Conservation (phyloP, 2,888 invertebrate genomes). For the Anaspis maculata region DNA sequence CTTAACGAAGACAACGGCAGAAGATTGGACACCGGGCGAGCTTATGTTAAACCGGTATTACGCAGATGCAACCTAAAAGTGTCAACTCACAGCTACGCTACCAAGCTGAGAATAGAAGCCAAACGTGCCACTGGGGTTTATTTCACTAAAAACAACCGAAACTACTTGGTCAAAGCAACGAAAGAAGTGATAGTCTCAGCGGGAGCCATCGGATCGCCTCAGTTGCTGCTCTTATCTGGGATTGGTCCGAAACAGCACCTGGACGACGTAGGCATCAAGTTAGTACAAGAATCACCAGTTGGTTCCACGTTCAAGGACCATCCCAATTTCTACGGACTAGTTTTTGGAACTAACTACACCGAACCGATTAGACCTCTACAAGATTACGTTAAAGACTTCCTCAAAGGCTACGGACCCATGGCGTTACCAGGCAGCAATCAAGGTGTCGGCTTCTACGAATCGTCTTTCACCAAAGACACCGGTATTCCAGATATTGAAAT, state of each 20-base stretch:
- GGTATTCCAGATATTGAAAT: background rate
- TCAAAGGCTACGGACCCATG: background rate
- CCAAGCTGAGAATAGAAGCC: constrained; percentile 50
- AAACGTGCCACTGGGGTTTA: constrained; percentile 58
- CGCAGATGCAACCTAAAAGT: constrained; percentile 58
- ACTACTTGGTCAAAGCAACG: constrained; percentile 47
- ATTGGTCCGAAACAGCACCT: constrained; percentile 59
- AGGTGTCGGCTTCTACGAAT: constrained; percentile 14
- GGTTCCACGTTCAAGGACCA: background rate
- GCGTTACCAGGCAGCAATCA: constrained; percentile 14
- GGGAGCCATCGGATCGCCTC: constrained; percentile 73
- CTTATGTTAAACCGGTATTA: constrained; percentile 61
- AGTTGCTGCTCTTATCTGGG: constrained; percentile 75
- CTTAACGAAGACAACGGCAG: constrained; percentile 60
- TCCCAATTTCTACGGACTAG: background rate
- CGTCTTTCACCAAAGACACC: no score
- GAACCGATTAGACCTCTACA: background rate
- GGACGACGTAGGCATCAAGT: background rate
- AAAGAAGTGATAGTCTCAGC: constrained; percentile 71
- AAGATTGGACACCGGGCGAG: constrained; percentile 67
- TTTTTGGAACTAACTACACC: background rate
- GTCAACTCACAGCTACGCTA: constrained; percentile 59
- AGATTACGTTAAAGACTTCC: background rate
- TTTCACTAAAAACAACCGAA: constrained; percentile 51
- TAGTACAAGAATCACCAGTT: background rate